phyloP scores from a whole-genome alignment of 2,797 vertebrate genomes.

The Paguma larvata region DNA sequence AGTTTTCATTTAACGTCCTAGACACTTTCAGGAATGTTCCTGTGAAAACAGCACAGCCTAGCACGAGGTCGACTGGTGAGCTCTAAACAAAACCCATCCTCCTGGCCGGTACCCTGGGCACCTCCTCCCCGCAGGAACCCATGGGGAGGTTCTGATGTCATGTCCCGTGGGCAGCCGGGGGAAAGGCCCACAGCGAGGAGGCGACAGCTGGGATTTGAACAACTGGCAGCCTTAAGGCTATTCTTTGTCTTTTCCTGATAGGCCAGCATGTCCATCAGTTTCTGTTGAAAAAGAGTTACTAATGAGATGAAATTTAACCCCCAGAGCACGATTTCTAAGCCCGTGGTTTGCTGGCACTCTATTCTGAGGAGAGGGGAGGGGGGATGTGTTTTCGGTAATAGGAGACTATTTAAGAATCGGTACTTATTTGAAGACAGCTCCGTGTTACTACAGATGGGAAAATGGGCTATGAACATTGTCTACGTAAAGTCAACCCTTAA shows the following conservation, averaged over 20 bases:
- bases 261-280: neutral
- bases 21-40: neutral
- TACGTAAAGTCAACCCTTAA: neutral
- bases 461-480: neutral
- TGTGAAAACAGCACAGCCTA: neutral
- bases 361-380: neutral
- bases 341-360: neutral
- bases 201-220: neutral
- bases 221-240: neutral
- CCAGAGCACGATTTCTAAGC: neutral
- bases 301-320: slow-evolving; percentile 16
- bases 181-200: neutral
- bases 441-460: neutral
- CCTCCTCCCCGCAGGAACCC: accelerated
- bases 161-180: neutral
- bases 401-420: slow-evolving; percentile 9
- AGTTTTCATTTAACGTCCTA: neutral
- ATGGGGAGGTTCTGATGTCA: neutral
- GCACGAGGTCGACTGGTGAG: neutral
- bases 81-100: neutral
- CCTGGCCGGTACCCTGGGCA: neutral
- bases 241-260: neutral
- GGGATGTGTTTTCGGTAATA: neutral
- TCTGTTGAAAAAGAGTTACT: neutral
- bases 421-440: neutral